Conservation (phyloP, 2,797 vertebrate species). For the Sylvia borin region DNA sequence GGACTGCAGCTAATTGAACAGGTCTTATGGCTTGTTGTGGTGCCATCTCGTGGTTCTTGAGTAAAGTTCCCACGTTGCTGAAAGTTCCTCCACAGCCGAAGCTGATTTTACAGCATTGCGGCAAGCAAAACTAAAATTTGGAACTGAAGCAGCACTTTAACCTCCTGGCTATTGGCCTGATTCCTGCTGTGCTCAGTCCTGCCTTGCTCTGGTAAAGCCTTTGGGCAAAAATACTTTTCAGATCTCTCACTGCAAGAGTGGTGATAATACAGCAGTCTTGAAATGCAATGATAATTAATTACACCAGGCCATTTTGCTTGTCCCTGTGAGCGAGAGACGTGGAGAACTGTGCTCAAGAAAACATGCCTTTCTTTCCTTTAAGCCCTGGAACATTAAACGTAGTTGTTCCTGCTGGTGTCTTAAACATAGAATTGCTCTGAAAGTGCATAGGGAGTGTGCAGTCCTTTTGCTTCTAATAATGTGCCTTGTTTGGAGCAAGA, state of each 20-base stretch:
- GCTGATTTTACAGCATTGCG: neutral
- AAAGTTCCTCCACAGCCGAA: neutral
- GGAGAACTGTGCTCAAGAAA: neutral
- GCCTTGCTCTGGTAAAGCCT: neutral
- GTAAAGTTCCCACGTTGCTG: neutral
- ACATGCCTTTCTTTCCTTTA: neutral
- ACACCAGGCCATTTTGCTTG: neutral
- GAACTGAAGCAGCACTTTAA: neutral
- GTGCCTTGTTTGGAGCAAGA: neutral
- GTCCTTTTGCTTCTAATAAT: neutral
- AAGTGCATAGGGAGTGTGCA: neutral
- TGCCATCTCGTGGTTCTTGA: slow-evolving; percentile 48
- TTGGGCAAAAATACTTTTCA: neutral
- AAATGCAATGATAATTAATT: neutral
- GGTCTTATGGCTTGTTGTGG: neutral
- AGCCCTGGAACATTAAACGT: neutral
- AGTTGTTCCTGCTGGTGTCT: neutral
- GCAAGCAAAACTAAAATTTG: neutral
- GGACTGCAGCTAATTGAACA: neutral
- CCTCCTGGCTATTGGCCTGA: neutral
- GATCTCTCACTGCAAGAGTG: neutral
- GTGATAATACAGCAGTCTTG: neutral
- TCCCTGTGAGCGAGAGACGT: neutral
- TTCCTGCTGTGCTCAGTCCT: neutral
- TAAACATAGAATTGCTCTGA: neutral